phyloP scores from a whole-genome alignment of 1,140 invertebrate genomes.

The Eupeodes corollae region DNA sequence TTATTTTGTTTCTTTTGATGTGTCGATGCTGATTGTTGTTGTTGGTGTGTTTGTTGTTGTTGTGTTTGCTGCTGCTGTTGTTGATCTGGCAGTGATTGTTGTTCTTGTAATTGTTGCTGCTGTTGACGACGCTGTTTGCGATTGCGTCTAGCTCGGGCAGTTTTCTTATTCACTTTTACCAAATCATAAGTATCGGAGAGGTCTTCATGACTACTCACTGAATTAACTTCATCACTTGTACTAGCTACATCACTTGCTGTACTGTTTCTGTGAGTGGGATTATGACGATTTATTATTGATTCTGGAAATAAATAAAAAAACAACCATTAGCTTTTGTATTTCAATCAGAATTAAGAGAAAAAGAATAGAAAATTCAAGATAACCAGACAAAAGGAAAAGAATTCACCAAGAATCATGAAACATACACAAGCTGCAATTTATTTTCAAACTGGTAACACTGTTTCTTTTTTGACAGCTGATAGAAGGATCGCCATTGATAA shows the following conservation, averaged over 20 bases:
- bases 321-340: too few relatives aligned
- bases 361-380: too few relatives aligned
- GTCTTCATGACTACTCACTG: conserved; percentile 26
- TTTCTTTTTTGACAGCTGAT: too few relatives aligned
- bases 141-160: conserved; percentile 2
- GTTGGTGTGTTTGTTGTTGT: neutral
- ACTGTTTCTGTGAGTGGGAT: conserved; percentile 30
- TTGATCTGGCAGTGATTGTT: neutral
- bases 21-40: conserved; percentile 1
- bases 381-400: too few relatives aligned
- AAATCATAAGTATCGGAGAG: conserved; percentile 5
- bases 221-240: conserved; percentile 21
- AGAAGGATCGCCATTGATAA: too few relatives aligned
- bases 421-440: too few relatives aligned
- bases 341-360: too few relatives aligned
- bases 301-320: neutral
- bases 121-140: conserved; percentile 8
- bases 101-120: conserved; percentile 7
- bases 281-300: conserved; percentile 15
- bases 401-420: too few relatives aligned
- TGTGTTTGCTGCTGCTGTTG: neutral
- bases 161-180: conserved; percentile 9
- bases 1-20: conserved; percentile 2
- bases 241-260: conserved; percentile 28
- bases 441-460: too few relatives aligned